Percentiles rank a stretch among this genome's conserved stretches.
phyloP scores from a whole-genome alignment of 2,888 invertebrate species.

The Brachylomia viminalis region DNA sequence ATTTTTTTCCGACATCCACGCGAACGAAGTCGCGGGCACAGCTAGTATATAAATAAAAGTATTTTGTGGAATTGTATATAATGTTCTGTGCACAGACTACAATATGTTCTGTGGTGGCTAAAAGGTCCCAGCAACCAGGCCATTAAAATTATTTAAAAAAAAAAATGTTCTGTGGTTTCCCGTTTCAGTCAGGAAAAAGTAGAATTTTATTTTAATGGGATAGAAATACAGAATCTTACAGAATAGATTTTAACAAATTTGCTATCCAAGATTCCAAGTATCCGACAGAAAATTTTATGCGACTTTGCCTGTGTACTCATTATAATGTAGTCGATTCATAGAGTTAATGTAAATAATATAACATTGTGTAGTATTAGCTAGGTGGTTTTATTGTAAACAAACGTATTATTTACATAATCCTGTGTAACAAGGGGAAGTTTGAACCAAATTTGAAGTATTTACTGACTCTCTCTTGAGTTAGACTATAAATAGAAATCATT shows the following conservation, averaged over 20 bases:
- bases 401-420: not conserved
- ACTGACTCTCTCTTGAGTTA: not conserved
- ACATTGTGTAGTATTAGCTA: not conserved
- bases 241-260: not conserved
- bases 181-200: not conserved
- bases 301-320: not conserved
- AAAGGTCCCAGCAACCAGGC: too few relatives aligned
- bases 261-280: not conserved
- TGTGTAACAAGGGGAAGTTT: not conserved
- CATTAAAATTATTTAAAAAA: too few relatives aligned
- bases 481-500: not conserved
- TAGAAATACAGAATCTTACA: not conserved
- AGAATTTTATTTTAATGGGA: not conserved
- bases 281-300: not conserved
- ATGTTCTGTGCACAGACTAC: too few relatives aligned
- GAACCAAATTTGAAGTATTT: not conserved
- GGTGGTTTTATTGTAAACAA: constrained; percentile 1
- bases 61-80: too few relatives aligned
- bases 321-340: not conserved
- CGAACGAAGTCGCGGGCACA: too few relatives aligned
- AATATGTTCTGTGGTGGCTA: too few relatives aligned
- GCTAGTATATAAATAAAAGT: too few relatives aligned
- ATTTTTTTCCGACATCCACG: too few relatives aligned
- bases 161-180: too few relatives aligned
- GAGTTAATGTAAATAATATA: not conserved